phyloP scores from a whole-genome alignment of 2,113 vertebrate species.

The Donacobius atricapilla region DNA sequence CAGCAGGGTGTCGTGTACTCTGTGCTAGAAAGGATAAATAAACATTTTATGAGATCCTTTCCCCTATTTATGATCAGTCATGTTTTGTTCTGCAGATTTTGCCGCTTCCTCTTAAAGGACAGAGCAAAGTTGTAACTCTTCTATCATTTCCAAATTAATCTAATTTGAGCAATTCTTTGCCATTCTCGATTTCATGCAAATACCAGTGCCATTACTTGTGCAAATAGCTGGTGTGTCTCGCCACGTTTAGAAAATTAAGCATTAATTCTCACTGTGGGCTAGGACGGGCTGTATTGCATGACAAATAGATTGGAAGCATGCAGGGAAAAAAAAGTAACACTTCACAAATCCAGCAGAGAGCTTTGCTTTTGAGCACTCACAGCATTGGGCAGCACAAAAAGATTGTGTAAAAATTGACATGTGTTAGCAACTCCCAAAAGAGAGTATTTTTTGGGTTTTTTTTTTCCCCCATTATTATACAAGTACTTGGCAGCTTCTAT shows the following conservation, averaged over 20 bases:
- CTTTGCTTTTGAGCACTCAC: background rate
- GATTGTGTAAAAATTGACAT: background rate
- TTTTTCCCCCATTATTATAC: background rate
- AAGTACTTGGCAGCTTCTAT: background rate
- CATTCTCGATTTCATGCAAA: slow-evolving; percentile 50
- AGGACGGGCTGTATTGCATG: slow-evolving; percentile 26
- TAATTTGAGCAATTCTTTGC: slow-evolving; percentile 15
- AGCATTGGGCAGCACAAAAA: background rate
- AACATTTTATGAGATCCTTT: slow-evolving; percentile 21
- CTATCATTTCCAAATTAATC: slow-evolving; percentile 19
- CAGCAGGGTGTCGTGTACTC: background rate
- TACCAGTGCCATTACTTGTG: slow-evolving; percentile 9
- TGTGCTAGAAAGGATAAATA: background rate
- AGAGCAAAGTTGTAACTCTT: background rate
- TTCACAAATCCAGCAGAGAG: background rate
- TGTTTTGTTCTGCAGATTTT: background rate
- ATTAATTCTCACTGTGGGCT: slow-evolving; percentile 43
- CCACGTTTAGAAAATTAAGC: slow-evolving; percentile 40
- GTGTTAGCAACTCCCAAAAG: background rate
- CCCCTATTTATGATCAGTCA: slow-evolving; percentile 6
- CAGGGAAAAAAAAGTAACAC: background rate
- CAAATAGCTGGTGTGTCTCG: slow-evolving; percentile 47
- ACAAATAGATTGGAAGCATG: slow-evolving; percentile 33
- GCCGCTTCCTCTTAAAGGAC: background rate
- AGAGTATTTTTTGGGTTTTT: background rate